Evolutionary conservation across 1,140 invertebrate species (phyloP).

Genomic region (Sarcophaga bullata): DNA sequence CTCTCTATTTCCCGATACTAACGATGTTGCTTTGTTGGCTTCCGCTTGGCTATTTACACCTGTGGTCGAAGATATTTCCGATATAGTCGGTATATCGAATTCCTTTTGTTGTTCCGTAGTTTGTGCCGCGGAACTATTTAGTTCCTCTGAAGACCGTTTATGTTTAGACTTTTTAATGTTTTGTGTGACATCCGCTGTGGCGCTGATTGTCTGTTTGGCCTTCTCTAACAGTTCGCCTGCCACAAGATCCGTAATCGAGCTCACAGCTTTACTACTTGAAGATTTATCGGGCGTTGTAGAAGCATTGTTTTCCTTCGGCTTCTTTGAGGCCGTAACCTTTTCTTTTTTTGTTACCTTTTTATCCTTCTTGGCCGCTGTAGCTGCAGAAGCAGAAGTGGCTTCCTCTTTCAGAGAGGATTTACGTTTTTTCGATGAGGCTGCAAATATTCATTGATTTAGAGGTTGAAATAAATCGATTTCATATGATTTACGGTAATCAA

Average conservation of each 20-base stretch:
- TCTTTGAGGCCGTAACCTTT: conserved; percentile 52
- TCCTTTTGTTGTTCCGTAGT: conserved; percentile 48
- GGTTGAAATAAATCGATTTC: conserved; percentile 13
- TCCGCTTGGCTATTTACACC: neutral
- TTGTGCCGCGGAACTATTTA: neutral
- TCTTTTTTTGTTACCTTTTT: conserved; percentile 65
- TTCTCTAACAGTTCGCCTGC: conserved; percentile 68
- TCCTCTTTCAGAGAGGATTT: conserved; percentile 4
- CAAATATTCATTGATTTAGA: neutral
- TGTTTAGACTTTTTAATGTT: conserved; percentile 59
- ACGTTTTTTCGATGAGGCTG: conserved; percentile 43
- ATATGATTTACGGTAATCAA: neutral
- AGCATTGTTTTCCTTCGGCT: conserved; percentile 45
- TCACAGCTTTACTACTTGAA: conserved; percentile 57
- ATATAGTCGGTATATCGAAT: conserved; percentile 66
- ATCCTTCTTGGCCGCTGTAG: conserved; percentile 12
- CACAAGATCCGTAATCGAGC: conserved; percentile 72
- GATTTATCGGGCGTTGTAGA: conserved; percentile 44
- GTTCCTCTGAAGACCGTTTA: conserved; percentile 33
- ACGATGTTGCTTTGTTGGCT: neutral
- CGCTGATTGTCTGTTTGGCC: conserved; percentile 58
- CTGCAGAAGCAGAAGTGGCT: neutral
- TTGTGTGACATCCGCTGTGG: conserved; percentile 52
- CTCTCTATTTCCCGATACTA: conserved; percentile 55
- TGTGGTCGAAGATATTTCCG: conserved; percentile 64